A percentile compares a stretch with the other conserved stretches of the same genome.
Evolutionary conservation across 2,888 invertebrate genomes (phyloP).

Genomic region (Brachypterus glaber): DNA sequence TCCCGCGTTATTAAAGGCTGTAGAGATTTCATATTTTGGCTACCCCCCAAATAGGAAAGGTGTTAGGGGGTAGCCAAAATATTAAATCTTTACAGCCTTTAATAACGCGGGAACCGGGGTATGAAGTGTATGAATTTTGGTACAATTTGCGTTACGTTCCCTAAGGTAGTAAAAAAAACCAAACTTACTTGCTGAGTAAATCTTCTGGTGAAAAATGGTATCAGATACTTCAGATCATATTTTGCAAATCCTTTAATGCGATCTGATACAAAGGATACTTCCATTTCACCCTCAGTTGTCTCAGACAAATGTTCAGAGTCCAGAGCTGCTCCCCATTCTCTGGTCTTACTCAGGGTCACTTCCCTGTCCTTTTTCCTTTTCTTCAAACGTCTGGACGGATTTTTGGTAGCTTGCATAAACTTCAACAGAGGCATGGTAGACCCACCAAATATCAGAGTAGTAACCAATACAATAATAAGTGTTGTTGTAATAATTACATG

Average conservation of each 20-base stretch:
- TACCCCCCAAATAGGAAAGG: too few species aligned
- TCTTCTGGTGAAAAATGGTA: slow-evolving; percentile 91
- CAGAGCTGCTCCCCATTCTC: slow-evolving; percentile 93
- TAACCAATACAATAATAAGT: slow-evolving; percentile 93
- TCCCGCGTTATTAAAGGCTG: too few species aligned
- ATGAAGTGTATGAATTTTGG: too few species aligned
- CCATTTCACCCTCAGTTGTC: slow-evolving; percentile 86
- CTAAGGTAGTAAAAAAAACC: too few species aligned
- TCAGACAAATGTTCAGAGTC: slow-evolving; percentile 91
- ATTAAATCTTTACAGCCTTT: too few species aligned
- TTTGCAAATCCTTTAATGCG: slow-evolving; percentile 80
- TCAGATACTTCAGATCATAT: slow-evolving; percentile 86
- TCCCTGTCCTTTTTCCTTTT: slow-evolving; percentile 56
- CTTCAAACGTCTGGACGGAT: slow-evolving; percentile 46
- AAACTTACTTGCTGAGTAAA: slow-evolving; percentile 90
- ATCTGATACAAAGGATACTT: slow-evolving; percentile 75
- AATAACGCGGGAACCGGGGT: too few species aligned
- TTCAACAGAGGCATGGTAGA: slow-evolving; percentile 96
- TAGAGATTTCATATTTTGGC: too few species aligned
- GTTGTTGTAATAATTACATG: slow-evolving; percentile 97
- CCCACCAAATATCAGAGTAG: slow-evolving; percentile 91
- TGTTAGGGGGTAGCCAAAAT: too few species aligned
- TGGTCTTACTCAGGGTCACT: slow-evolving; percentile 92
- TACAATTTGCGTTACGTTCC: too few species aligned
- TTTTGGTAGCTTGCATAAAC: slow-evolving; percentile 66